phyloP scores from a whole-genome alignment of 2,888 invertebrate species.

The Elysia crispata region DNA sequence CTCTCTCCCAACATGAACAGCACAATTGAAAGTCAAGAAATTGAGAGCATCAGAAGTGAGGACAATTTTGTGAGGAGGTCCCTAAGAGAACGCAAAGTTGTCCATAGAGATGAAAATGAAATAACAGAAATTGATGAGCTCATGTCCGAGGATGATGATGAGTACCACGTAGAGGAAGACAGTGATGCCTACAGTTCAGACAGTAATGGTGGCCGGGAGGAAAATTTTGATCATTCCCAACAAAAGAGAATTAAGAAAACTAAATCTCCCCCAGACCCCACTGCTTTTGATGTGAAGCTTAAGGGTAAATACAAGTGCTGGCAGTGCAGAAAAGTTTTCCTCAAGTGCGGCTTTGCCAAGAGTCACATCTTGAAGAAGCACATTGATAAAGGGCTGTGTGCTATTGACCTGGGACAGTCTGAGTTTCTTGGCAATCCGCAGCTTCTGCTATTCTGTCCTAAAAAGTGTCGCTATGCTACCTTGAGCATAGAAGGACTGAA shows the following conservation, averaged over 20 bases:
- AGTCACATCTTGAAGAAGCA: slow-evolving; percentile 41
- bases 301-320: slow-evolving; percentile 45
- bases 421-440: background rate
- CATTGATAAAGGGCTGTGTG: slow-evolving; percentile 30
- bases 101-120: slow-evolving; percentile 7
- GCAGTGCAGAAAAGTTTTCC: slow-evolving; percentile 41
- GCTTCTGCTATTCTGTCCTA: slow-evolving; percentile 43
- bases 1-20: background rate
- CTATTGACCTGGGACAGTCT: slow-evolving; percentile 15
- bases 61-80: slow-evolving; percentile 40
- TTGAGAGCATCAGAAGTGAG: background rate
- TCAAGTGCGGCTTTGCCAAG: slow-evolving; percentile 22
- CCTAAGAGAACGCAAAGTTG: slow-evolving; percentile 29
- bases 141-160: slow-evolving; percentile 47
- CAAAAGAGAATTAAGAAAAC: slow-evolving; percentile 20
- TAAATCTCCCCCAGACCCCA: slow-evolving; percentile 27
- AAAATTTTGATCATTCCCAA: background rate
- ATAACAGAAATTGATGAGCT: slow-evolving; percentile 38
- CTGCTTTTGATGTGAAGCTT: slow-evolving; percentile 16
- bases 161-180: slow-evolving; percentile 38
- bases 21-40: slow-evolving; percentile 1
- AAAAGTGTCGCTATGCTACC: slow-evolving; percentile 40
- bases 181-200: slow-evolving; percentile 25
- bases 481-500: slow-evolving; percentile 26
- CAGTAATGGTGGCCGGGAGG: background rate